Percentiles rank a stretch among this genome's conserved stretches.
These are phyloP conservation scores for Brenthis ino DNA, from an alignment of 2,888 invertebrate genomes.

Conservation along the genomic window DNA sequence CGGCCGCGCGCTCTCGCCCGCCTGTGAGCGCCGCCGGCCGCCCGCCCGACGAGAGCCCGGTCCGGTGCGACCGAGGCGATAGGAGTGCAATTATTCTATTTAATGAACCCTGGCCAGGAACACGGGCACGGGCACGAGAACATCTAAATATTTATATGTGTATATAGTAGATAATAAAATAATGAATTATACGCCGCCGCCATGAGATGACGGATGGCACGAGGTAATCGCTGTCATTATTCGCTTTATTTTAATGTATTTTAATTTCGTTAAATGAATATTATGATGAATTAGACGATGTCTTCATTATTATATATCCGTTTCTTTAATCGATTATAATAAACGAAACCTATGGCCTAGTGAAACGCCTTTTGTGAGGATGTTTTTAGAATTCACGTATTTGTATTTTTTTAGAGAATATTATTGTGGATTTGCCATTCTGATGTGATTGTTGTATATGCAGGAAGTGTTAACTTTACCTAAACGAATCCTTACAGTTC, in stretches of 20 bases:
- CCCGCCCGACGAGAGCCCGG: conserved; percentile 24
- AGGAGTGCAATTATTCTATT: conserved; percentile 33
- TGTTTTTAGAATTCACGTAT: conserved; percentile 13
- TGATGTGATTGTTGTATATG: conserved; percentile 52
- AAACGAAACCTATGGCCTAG: conserved; percentile 40
- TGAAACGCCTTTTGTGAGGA: conserved; percentile 12
- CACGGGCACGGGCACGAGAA: conserved; percentile 2
- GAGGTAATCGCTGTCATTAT: conserved; percentile 30
- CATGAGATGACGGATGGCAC: conserved; percentile 34
- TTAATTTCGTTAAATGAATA: conserved; percentile 16
- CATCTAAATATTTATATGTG: conserved; percentile 39
- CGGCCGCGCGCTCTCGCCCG: conserved; percentile 66
- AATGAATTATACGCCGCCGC: conserved; percentile 31
- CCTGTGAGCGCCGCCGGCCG: conserved; percentile 46
- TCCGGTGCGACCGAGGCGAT: conserved; percentile 29
- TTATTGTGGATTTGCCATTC: conserved; percentile 59
- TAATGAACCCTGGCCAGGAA: conserved; percentile 21
- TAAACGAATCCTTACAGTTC: conserved; percentile 56
- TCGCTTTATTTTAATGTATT: conserved; percentile 36
- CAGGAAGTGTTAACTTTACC: conserved; percentile 53
- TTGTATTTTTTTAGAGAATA: conserved; percentile 40
- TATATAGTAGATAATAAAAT: conserved; percentile 40
- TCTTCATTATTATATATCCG: conserved; percentile 28
- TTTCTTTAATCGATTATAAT: conserved; percentile 30
- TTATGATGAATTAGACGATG: conserved; percentile 17